phyloP scores from a whole-genome alignment of 2,888 invertebrate species.

The Chalcosyrphus nemorum region DNA sequence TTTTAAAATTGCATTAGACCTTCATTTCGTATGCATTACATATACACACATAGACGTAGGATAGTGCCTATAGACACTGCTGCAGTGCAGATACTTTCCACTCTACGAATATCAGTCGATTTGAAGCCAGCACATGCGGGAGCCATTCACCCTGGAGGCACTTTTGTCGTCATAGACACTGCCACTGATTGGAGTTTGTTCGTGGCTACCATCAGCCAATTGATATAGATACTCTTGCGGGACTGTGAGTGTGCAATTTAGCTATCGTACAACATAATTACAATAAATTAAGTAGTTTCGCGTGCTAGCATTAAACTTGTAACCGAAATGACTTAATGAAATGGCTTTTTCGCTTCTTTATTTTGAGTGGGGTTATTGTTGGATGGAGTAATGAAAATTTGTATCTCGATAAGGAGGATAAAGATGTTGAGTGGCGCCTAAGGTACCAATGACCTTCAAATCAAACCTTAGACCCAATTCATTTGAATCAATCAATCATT shows the following conservation, averaged over 20 bases:
- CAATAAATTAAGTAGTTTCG: constrained; percentile 71
- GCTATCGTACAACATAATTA: constrained; percentile 66
- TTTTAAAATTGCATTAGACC: constrained; percentile 70
- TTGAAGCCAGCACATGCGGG: constrained; percentile 39
- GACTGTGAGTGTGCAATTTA: constrained; percentile 50
- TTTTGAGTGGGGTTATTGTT: too few relatives aligned
- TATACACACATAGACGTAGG: constrained; percentile 8
- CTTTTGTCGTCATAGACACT: constrained; percentile 42
- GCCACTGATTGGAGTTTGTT: constrained; percentile 31
- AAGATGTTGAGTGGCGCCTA: neutral
- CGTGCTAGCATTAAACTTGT: constrained; percentile 62
- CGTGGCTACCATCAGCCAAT: too few relatives aligned
- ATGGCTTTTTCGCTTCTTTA: constrained; percentile 18
- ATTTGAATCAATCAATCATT: neutral
- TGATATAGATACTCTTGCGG: neutral
- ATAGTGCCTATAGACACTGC: neutral
- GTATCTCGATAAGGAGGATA: neutral
- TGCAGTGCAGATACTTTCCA: constrained; percentile 32
- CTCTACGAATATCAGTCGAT: constrained; percentile 28
- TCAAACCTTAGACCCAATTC: neutral
- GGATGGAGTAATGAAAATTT: neutral
- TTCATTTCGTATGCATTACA: constrained; percentile 70
- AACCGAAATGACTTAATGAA: constrained; percentile 68
- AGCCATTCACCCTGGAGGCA: constrained; percentile 67
- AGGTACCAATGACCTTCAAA: neutral